Evolutionary conservation across 2,113 vertebrate species (phyloP), one percentile per base, ranked within the genome.

Genomic region (Carollia perspicillata): DNA sequence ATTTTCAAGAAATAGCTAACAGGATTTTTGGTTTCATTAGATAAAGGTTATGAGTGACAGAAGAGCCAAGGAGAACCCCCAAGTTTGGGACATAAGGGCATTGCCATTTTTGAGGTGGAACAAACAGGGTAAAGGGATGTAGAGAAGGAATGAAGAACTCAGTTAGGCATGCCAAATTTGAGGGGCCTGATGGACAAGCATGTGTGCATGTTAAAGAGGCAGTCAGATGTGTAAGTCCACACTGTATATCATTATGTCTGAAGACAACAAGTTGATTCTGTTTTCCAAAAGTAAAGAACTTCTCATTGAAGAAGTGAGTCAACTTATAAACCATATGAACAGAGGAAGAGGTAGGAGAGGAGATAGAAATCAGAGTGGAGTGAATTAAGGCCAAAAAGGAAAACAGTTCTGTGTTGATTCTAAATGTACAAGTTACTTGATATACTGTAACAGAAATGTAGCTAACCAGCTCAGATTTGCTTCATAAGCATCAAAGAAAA

Each of bases 271-370:
- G 40, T n/a, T 55, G 40, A 68, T 20, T 71, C 16, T 84, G n/a
- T 78, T 97, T 80, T 94, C 74, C 66, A 49, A 80, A 93, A 95
- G 51, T 77, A 92, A 63, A 79, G 30, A 65, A 90, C 17, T 94
- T 93, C 47, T 89, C 53, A 60, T 12, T 86, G 11, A 96, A 93
- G 44, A 93, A 97, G 37, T 87, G 13, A 78, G 17, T 86, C 26
- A 47, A 26, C 42, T 14, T 53, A 26, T 51, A 80, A 80, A 88
- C 37, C 49, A 8, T 84, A 33, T 86, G 60, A 92, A 66, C 26
- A 86, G 13, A 95, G 17, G 60, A 92, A 90, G 55, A 84, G 55
- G 20, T 86, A 71, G 13, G 18, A 83, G 60, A 23, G 14, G 3
- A 78, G 58, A 78, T 20, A 26, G 68, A 89, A 75, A 72, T 97